Base-by-base conservation (phyloP, 2,797 vertebrate species). In the Crenichthys baileyi region DNA sequence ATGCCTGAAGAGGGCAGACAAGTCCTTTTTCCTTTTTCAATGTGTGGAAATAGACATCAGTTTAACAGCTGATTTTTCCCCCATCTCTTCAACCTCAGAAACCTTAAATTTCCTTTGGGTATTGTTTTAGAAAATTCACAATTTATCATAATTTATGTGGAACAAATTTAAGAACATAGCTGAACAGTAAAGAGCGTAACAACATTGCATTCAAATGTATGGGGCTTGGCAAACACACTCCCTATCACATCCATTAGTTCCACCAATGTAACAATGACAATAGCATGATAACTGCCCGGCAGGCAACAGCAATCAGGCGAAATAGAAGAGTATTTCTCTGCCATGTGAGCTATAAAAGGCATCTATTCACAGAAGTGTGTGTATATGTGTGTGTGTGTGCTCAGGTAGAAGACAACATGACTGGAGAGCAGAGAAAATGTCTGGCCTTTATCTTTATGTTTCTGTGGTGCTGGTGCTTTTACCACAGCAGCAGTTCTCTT, bases 1-100 rank as follows among this genome's bases (percentile, higher is more conserved):
- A 95, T 93, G 94, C 97, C 97, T 97, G 93, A 95, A 95, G 93
- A 94, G 94, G 95, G 95, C 95, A 95, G 92, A 90, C 87, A 13
- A 84, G 93, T 79, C 89, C 87, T 88, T 63, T 79, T 82, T n/a
- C 24, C 24, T 24, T 46, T 44, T 68, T 70, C 46, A 70, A 70
- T 46, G 13, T 70, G 39, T 3, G 2, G 4, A 41, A 70, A 24
- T 46, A 46, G 24, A n/a, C 46, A 53, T 75, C 63, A 75, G 44
- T 81, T 55, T 73, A 77, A 73, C 71, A 48, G 16, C 6, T 65
- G 72, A 75, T 70, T 31, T 70, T 65, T 31, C 31, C 31, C 31
- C 31, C 31, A 29, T 51, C 24, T 70, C 24, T 18, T 5, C n/a
- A 60, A 72, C 68, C 41, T 67, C 13, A 51, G 39, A 63, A 18